phyloP scores from a whole-genome alignment of 2,888 invertebrate species.

The Drosophila colorata region DNA sequence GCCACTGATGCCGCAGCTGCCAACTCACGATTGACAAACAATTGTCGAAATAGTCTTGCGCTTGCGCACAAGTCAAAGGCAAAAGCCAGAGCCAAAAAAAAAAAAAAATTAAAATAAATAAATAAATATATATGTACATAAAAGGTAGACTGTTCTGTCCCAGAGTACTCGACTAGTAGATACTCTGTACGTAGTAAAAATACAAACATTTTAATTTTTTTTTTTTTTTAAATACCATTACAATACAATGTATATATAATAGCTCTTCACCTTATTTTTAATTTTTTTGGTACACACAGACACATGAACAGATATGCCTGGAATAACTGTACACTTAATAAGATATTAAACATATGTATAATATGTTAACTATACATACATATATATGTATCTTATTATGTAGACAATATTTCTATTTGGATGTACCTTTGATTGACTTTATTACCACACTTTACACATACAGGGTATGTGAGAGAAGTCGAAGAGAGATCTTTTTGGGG shows the following conservation, averaged over 20 bases:
- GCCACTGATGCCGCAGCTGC: constrained; percentile 1
- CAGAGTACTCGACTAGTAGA: background rate
- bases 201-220: background rate
- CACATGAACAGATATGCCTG: too few species aligned
- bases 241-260: too few species aligned
- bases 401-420: too few species aligned
- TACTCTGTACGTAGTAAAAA: background rate
- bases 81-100: constrained; percentile 29
- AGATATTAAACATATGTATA: too few species aligned
- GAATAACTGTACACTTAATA: too few species aligned
- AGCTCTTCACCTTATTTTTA: too few species aligned
- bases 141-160: background rate
- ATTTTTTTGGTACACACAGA: too few species aligned
- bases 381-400: too few species aligned
- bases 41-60: constrained; percentile 77
- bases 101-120: constrained; percentile 1
- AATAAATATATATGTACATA: background rate
- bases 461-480: background rate
- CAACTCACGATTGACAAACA: constrained; percentile 69
- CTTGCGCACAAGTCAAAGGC: constrained; percentile 73
- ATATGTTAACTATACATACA: too few species aligned
- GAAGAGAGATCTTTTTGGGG: background rate
- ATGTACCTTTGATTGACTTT: too few species aligned
- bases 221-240: too few species aligned
- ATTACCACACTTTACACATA: background rate